Base-by-base conservation (phyloP, 2,113 vertebrate genomes). In the Prinia subflava region DNA sequence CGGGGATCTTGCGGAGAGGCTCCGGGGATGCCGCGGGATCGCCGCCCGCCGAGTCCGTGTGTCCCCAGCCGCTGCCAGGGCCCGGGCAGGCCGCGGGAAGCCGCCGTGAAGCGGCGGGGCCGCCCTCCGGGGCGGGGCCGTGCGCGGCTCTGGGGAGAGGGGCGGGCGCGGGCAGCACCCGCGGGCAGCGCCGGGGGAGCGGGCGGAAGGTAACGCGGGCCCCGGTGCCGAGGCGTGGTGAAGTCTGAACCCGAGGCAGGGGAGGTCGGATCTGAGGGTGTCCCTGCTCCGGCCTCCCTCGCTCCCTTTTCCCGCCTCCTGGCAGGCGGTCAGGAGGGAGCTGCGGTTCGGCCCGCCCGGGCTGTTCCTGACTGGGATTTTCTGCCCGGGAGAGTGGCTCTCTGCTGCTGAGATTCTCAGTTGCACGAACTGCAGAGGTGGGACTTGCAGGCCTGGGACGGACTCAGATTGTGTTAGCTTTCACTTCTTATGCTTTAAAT, bases 1-100 rank as follows among this genome's bases (percentile, higher is more conserved):
- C 8, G 2, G 11, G 24, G 39, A 39, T 39, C 39, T 39, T 39
- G 39, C 39, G 39, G 39, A 11, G 39, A 39, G 39, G 39, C 70
- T 15, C 5, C 10, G 4, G 6, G 18, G 11, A 44, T 6, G 13
- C 33, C 8, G 15, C 8, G 2, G 11, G 24, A 7, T 19, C 9
- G 1, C 15, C 1, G 4, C 2, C 4, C 13, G 2, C 27, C 13
- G 5, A 4, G 2, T 0, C 7, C 1, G 6, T 0, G 20, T 2
- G 2, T 1, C 7, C 27, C 2, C 9, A 6, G 5, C 11, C 6
- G 15, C 9, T 0, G 3, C 9, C 14, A 7, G 14, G 1, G 6
- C 14, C 22, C 3, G 3, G 8, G 1, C 23, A 13, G 28, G 13
- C 55, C 10, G 3, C 28, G 6, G 3, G 4, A 2, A 33, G 33